Evolutionary conservation across 2,113 vertebrate species (phyloP), one percentile per base, ranked within the genome.

Genomic region (Chionis minor): DNA sequence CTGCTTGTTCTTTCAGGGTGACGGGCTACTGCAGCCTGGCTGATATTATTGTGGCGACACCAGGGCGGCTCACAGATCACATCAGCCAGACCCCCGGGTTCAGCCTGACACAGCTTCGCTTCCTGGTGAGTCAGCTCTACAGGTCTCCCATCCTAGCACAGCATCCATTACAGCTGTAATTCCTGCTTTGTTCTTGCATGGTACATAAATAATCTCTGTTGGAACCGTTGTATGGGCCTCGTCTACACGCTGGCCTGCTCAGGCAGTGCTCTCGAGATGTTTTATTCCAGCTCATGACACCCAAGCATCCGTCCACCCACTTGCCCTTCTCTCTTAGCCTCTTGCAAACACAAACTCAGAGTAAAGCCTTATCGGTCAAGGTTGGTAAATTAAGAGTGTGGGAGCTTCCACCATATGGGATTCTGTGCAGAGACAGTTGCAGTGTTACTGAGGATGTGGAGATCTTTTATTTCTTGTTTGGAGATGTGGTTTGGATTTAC

Each of bases 61-160:
- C 99, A 1, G 99, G 99, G 44, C 98, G 99, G 67, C 98, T 99
- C 86, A 99, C 99, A 1, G 99, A 99, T 96, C 99, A 99, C 97
- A 98, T 99, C 9, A 98, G 97, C 96, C 98, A 99, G 95, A 99
- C 98, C 11, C 94, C 98, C 0, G 98, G 98, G 14, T 99, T 99
- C 44, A 98, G 95, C 95, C 98, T 99, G 56, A 87, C 97, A 2
- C 99, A 99, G 35, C 99, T 99, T 49, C 97, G 99, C 51, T 99
- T 99, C 92, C 98, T 99, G 93, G 99, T 99, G 96, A 97, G 98
- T 94, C 80, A 98, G 88, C 95, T 98, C 32, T 65, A 15, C 32
- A 13, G 55, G 16, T 40, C 47, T 81, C 17, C 49, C 26, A 19
- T 26, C 35, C 20, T 22, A 47, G 67, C 26, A 26, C 47, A 26